Evolutionary conservation across 2,113 vertebrate species (phyloP), one percentile per base, ranked within the genome.

Genomic region (Halcyon senegalensis): DNA sequence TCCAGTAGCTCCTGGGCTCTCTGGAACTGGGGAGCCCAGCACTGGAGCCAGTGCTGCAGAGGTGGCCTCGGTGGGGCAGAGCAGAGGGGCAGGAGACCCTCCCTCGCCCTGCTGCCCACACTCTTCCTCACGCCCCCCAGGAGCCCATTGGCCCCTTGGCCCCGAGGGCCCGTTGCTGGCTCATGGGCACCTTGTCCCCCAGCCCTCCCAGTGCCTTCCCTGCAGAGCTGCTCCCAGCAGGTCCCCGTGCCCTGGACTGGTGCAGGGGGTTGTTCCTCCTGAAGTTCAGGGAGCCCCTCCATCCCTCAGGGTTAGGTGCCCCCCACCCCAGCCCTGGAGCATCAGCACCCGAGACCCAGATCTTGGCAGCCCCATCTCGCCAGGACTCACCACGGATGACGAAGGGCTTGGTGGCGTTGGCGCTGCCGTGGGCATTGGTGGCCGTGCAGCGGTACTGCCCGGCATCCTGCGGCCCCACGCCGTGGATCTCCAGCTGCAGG

Each of bases 401-500:
- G 15, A 98, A 97, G 80, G 87, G 19, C 41, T 95, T 87, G 56
- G 58, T 24, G 9, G 93, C 48, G 0, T 79, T 97, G 9, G 96
- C 37, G 0, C 59, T 97, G 73, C 98, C 98, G 0, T 96, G 43
- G 39, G 30, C 3, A 2, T 97, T 98, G 78, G 44, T 84, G 33
- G 98, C 98, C 0, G 13, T 43, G 41, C 98, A 98, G 1, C 9
- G 30, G 46, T 98, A 98, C 2, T 68, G 41, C 13, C 98, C 98
- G 2, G 92, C 46, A 20, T 98, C 98, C 4, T 8, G 25, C 0
- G 87, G 62, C 3, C 67, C 90, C 3, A 92, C 82, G 3, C 90
- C 93, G 2, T 9, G 96, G 50, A 98, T 97, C 91, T 97, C 97
- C 93, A 98, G 76, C 35, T 91, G 80, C 93, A 98, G 87, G 59